Percentiles rank a stretch among this genome's conserved stretches.
These are phyloP conservation scores for Ctena decussata DNA, from an alignment of 2,888 invertebrate species.

Conservation along the genomic window DNA sequence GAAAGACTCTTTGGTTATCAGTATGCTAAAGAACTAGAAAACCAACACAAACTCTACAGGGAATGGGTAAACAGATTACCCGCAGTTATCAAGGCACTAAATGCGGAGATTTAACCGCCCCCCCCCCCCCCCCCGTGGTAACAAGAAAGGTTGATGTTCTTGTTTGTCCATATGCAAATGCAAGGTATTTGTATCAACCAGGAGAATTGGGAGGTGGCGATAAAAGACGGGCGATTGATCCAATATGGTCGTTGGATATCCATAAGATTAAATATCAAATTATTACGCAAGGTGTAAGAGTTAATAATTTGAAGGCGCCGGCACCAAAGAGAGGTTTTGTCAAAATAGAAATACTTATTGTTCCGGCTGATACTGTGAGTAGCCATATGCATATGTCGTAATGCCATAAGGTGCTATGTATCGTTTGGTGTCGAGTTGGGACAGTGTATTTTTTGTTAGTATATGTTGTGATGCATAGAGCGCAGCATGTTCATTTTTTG, in stretches of 20 bases:
- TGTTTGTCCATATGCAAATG: conserved; percentile 22
- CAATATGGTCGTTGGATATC: conserved; percentile 53
- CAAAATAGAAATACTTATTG: conserved; percentile 51
- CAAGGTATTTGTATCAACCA: conserved; percentile 50
- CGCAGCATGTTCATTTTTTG: conserved; percentile 58
- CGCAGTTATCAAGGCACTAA: conserved; percentile 43
- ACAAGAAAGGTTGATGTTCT: conserved; percentile 26
- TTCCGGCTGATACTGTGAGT: conserved; percentile 25
- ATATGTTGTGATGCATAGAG: conserved; percentile 54
- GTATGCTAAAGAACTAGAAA: conserved; percentile 49
- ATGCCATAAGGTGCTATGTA: no score
- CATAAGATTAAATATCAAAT: conserved; percentile 45
- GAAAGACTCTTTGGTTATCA: conserved; percentile 58
- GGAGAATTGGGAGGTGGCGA: conserved; percentile 57
- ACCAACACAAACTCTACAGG: conserved; percentile 35
- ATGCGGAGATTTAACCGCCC: conserved; percentile 40
- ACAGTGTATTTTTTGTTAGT: conserved; percentile 57
- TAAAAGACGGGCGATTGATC: conserved; percentile 52
- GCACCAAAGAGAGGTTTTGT: conserved; percentile 53
- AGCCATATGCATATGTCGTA: conserved; percentile 67
- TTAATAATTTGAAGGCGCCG: conserved; percentile 48
- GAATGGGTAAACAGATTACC: conserved; percentile 59
- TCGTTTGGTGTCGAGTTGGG: no score
- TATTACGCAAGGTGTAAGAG: conserved; percentile 45
- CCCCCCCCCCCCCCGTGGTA: conserved; percentile 25